phyloP scores from a whole-genome alignment of 2,113 vertebrate genomes.

The Phasianus colchicus region DNA sequence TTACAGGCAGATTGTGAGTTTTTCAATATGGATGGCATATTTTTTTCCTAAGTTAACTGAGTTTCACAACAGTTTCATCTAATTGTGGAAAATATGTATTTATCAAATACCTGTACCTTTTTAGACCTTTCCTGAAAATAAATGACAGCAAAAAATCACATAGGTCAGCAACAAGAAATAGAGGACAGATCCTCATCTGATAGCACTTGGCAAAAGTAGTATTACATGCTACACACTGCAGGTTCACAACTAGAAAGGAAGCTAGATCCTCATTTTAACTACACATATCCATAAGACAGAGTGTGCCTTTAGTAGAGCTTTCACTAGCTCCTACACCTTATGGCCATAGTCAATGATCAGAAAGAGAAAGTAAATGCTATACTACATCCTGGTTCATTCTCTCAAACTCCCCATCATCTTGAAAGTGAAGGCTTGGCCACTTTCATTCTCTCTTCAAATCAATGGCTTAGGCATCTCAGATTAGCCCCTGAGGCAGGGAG shows the following conservation, averaged over 20 bases:
- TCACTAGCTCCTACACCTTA: not conserved
- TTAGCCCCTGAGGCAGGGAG: not conserved
- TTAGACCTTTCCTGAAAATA: not conserved
- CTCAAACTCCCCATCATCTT: not conserved
- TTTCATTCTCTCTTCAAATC: not conserved
- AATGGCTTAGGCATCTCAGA: not conserved
- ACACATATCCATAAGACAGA: not conserved
- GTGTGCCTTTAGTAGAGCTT: not conserved
- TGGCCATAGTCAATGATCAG: not conserved
- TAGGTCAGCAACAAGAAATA: not conserved
- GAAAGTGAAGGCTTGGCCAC: not conserved
- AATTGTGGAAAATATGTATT: not conserved
- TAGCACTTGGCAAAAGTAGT: not conserved
- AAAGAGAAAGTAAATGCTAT: not conserved
- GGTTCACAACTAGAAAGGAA: not conserved
- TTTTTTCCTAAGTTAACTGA: not conserved
- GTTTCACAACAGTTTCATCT: not conserved
- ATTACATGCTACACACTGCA: not conserved
- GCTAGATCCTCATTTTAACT: not conserved
- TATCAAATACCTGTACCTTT: not conserved
- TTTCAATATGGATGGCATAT: not conserved
- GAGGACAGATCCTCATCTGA: not conserved
- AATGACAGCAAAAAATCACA: rapidly evolving
- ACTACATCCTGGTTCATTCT: not conserved
- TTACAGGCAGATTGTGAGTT: not conserved